Percentiles rank a stretch among this genome's conserved stretches.
These are phyloP conservation scores for Tetraodon nigroviridis DNA, from an alignment of 2,113 vertebrate species.

Conservation along the genomic window DNA sequence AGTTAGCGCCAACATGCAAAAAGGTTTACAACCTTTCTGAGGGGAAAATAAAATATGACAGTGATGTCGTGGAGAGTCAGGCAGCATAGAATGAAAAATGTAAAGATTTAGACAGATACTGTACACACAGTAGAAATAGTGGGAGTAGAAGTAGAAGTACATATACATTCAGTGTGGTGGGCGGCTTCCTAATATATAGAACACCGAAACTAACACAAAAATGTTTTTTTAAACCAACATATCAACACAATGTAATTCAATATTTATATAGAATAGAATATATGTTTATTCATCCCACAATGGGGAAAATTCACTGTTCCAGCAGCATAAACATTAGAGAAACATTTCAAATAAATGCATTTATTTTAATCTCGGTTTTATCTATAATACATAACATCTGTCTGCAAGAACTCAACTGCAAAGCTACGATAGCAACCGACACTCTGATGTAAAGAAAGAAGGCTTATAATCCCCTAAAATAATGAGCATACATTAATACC, in stretches of 20 bases:
- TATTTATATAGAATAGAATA: no score
- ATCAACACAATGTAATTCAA: conserved; percentile 10
- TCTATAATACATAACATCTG: conserved; percentile 21
- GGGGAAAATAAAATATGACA: background rate
- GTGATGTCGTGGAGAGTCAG: no score
- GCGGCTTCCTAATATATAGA: conserved; percentile 44
- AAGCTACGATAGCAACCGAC: conserved; percentile 10
- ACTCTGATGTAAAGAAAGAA: conserved; percentile 31
- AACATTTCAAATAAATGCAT: no score
- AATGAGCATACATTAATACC: conserved; percentile 12
- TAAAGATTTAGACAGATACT: no score
- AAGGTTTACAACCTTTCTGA: no score
- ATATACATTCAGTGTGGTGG: conserved; percentile 64
- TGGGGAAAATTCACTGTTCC: no score
- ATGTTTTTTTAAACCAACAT: conserved; percentile 11
- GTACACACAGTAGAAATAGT: conserved; percentile 13
- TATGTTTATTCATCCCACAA: no score
- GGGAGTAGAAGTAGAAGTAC: background rate
- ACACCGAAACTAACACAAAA: conserved; percentile 22
- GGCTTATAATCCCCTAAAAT: conserved; percentile 30
- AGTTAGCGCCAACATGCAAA: no score
- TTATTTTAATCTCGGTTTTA: conserved; percentile 34
- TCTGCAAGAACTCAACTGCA: conserved; percentile 3
- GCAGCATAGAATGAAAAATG: background rate
- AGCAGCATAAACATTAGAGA: no score